Conservation (phyloP, 2,888 invertebrate genomes). For the Drosophila suboccidentalis region DNA sequence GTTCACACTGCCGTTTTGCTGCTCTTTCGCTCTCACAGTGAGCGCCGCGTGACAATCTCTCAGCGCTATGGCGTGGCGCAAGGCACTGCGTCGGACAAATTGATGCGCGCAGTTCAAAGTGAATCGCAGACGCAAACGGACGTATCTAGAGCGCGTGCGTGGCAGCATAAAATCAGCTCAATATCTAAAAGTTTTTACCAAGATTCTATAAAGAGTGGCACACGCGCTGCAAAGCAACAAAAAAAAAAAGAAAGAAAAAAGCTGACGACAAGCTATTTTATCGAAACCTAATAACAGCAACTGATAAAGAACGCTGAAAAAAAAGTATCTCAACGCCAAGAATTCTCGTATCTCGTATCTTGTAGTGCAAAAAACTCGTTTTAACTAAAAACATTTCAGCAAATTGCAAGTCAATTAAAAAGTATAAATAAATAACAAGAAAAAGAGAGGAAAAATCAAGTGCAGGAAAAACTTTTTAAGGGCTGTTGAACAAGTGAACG, state of each 20-base stretch:
- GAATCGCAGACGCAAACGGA: constrained; percentile 69
- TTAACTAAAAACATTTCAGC: constrained; percentile 30
- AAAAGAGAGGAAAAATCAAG: constrained; percentile 24
- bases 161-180: constrained; percentile 23
- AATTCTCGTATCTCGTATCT: constrained; percentile 26
- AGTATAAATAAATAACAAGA: constrained; percentile 33
- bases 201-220: constrained; percentile 5
- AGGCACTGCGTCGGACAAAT: constrained; percentile 40
- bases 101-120: constrained; percentile 67
- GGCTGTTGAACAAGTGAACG: constrained; percentile 37
- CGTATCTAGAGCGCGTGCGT: constrained; percentile 70
- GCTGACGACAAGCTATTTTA: constrained; percentile 43
- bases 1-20: not conserved
- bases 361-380: constrained; percentile 53
- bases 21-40: constrained; percentile 19
- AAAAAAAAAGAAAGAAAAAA: constrained; percentile 20
- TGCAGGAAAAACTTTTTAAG: constrained; percentile 39
- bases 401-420: constrained; percentile 56
- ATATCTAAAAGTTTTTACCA: constrained; percentile 17
- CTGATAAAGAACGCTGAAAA: constrained; percentile 43
- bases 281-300: constrained; percentile 32
- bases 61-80: constrained; percentile 31
- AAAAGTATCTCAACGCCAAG: constrained; percentile 30
- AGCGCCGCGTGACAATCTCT: constrained; percentile 41
- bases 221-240: constrained; percentile 31